These are phyloP conservation scores for Asteroscopus sphinx DNA, from an alignment of 2,888 invertebrate genomes.

Conservation along the genomic window DNA sequence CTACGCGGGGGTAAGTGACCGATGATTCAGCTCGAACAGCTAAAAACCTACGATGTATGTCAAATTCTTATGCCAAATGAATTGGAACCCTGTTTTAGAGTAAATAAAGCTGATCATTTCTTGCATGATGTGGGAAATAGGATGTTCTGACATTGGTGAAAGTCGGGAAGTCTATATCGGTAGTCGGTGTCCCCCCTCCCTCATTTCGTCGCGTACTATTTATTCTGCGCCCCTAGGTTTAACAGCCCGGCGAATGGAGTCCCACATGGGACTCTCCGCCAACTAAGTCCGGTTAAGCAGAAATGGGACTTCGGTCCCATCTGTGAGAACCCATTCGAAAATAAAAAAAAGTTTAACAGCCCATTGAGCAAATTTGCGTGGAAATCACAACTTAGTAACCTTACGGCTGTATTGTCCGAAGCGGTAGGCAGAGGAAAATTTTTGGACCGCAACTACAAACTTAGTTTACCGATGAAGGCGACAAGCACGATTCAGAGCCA, in stretches of 20 bases:
- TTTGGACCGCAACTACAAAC: too few relatives aligned
- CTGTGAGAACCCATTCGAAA: too few relatives aligned
- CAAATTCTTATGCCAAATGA: conserved; percentile 11
- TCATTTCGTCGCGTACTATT: conserved; percentile 74
- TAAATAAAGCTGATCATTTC: conserved; percentile 7
- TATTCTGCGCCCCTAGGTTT: conserved; percentile 72
- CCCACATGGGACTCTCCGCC: too few relatives aligned
- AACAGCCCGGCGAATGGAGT: too few relatives aligned
- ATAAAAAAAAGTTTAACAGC: conserved; percentile 67
- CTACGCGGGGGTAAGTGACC: conserved; percentile 82
- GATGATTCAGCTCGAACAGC: conserved; percentile 70
- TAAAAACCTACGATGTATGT: conserved; percentile 28
- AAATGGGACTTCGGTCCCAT: too few relatives aligned
- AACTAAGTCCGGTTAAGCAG: too few relatives aligned
- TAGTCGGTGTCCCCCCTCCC: conserved; percentile 65
- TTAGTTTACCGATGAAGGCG: too few relatives aligned
- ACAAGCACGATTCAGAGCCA: too few relatives aligned
- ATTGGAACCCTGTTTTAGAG: conserved; percentile 19
- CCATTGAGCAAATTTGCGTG: conserved; percentile 71
- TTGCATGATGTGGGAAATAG: conserved; percentile 1
- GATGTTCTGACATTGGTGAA: conserved; percentile 15
- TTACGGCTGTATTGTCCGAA: conserved; percentile 1
- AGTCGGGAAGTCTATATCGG: conserved; percentile 71
- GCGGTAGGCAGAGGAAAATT: background rate
- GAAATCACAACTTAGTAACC: conserved; percentile 56